phyloP scores from a whole-genome alignment of 2,113 vertebrate genomes.

The zebrafish (Danio rerio) region DNA sequence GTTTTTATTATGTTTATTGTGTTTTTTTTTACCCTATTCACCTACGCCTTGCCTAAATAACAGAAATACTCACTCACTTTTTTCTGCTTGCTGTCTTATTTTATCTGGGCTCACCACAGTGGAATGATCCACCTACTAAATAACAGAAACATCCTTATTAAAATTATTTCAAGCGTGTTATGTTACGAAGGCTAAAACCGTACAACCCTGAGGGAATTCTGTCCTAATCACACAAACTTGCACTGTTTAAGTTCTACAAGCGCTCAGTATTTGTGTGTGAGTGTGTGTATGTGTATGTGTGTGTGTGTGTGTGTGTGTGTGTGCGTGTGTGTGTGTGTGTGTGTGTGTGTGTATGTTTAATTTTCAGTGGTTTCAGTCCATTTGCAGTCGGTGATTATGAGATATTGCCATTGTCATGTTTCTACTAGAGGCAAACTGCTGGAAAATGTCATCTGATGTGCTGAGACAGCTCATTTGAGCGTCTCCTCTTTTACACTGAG shows the following conservation, averaged over 20 bases:
- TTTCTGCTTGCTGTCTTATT: no score
- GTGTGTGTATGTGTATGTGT: no score
- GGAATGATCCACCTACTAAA: neutral
- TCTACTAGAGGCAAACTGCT: constrained; percentile 51
- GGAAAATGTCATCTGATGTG: constrained; percentile 69
- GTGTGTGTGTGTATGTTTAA: neutral
- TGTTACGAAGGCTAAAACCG: constrained; percentile 2
- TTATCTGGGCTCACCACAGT: no score
- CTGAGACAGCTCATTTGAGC: constrained; percentile 65
- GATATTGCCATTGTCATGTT: constrained; percentile 61
- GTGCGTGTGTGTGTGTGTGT: no score
- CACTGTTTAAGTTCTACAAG: neutral
- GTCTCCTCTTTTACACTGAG: constrained; percentile 33
- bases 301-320: no score
- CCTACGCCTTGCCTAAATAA: no score
- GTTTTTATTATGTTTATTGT: no score
- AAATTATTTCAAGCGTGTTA: neutral
- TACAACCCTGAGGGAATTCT: neutral
- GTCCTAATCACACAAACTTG: neutral
- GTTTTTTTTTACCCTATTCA: no score
- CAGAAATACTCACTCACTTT: no score
- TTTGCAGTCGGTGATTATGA: constrained; percentile 62
- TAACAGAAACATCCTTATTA: neutral
- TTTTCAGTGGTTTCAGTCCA: constrained; percentile 21
- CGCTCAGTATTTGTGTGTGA: no score